These are phyloP conservation scores for Spilogale gracilis DNA, from an alignment of 2,113 vertebrate species.

Conservation along the genomic window DNA sequence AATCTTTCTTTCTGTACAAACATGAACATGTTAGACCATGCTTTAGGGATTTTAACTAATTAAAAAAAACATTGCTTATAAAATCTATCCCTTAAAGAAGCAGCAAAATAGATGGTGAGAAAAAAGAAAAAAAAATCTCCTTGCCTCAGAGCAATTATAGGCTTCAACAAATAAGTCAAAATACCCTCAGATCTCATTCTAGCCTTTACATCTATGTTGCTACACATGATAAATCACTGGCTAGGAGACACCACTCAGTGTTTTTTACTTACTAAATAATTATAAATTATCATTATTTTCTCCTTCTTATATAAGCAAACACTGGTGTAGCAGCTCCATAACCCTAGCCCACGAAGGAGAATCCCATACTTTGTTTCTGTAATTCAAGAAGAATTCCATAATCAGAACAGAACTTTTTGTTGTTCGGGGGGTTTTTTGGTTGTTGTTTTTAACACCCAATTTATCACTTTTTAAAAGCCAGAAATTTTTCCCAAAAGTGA, in stretches of 20 bases:
- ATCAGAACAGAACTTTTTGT: neutral
- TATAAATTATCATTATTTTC: neutral
- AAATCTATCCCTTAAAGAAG: neutral
- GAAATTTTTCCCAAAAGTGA: conserved; percentile 71
- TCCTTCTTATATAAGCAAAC: neutral
- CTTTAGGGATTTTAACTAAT: neutral
- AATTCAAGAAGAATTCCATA: neutral
- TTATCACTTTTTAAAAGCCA: conserved; percentile 83
- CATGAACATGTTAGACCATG: neutral
- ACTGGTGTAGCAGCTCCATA: neutral
- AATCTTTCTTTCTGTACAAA: neutral
- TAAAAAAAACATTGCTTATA: neutral
- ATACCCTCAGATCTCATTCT: neutral
- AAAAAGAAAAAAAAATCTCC: neutral
- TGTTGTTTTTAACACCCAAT: conserved; percentile 71
- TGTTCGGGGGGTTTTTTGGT: neutral
- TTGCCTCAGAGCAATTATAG: neutral
- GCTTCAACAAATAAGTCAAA: neutral
- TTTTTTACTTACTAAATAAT: neutral
- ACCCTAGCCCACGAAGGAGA: too few species aligned
- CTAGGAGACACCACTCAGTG: neutral
- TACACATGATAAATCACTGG: neutral
- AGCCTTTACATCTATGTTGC: neutral
- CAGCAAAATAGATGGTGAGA: neutral
- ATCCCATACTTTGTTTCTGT: neutral